Base-by-base conservation (phyloP, 2,797 vertebrate species). In the Pseudomugil gertrudae region DNA sequence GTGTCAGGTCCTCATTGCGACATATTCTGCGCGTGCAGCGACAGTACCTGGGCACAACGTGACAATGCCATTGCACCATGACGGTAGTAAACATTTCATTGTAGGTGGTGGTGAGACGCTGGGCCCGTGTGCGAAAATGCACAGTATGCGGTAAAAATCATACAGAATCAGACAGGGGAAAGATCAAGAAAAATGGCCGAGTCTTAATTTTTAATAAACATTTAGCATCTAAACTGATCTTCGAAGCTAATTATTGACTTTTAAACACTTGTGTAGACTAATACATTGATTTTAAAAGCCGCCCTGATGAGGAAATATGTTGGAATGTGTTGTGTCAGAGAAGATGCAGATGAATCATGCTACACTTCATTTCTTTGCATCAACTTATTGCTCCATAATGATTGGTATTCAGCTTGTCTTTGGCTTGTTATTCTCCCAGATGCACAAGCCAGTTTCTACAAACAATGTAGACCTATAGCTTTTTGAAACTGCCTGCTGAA, bases 11-110 rank as follows among this genome's bases (percentile, higher is more conserved):
- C 61, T 79, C 84, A 78, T 81, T 92, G 91, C 84, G 85, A 90
- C 90, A 90, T 63, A 70, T 83, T 70, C 53, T 59, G 56, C 74
- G 57, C 24, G 64, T 70, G 54, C 19, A n/a, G 65, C 66, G 71
- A 68, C 73, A n/a, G 79, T 63, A 82, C 84, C 79, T 86, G 87
- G 60, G 68, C 79, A 77, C 81, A 88, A 81, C 84, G 87, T 90
- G 88, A 86, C 87, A 78, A 61, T 84, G 76, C 64, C 84, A 68
- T 63, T 89, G 87, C 88, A 85, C 71, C 91, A 91, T 76, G 82
- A 62, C 58, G 72, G 68, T 79, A 88, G 89, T 90, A 90, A 90
- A 92, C 90, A 90, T 81, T 79, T 82, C 73, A 43, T 63, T 81
- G 78, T 69, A 76, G 85, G 84, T 79, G 78, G 67, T 55, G 68